Conservation (phyloP, 2,113 vertebrate genomes). For the Apistogramma diplotaenia region DNA sequence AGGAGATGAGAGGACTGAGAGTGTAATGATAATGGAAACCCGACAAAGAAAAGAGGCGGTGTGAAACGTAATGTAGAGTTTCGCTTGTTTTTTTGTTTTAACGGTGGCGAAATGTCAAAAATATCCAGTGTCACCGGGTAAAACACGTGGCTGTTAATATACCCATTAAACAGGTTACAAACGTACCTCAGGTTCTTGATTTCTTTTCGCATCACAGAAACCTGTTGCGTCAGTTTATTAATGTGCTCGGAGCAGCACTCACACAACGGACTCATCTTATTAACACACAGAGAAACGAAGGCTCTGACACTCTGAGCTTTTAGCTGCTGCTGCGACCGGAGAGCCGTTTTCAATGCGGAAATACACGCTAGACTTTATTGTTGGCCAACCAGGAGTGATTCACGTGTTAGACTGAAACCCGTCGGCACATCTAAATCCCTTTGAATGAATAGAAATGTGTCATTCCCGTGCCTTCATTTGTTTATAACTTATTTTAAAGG, state of each 20-base stretch:
- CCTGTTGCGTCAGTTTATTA: conserved; percentile 66
- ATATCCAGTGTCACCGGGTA: not conserved
- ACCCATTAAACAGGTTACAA: not conserved
- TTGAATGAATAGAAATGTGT: accelerated
- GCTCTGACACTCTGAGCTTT: not conserved
- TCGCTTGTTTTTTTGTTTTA: not conserved
- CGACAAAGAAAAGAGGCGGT: not conserved
- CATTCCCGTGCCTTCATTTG: too few relatives aligned
- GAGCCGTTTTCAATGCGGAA: conserved; percentile 30
- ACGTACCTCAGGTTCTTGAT: conserved; percentile 79
- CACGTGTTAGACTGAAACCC: not conserved
- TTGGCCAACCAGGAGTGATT: conserved; percentile 38
- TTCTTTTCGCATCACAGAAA: conserved; percentile 79
- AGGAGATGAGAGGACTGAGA: not conserved
- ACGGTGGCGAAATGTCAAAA: too few relatives aligned
- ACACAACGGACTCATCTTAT: conserved; percentile 61
- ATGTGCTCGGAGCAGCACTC: conserved; percentile 45
- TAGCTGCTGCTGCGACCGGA: not conserved
- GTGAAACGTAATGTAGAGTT: not conserved
- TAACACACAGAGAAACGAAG: not conserved
- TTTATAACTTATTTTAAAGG: not conserved
- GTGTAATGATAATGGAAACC: not conserved
- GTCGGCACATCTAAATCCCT: too few relatives aligned
- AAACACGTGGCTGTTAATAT: not conserved
- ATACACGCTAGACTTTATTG: not conserved